Percentiles rank a stretch among this genome's conserved stretches.
These are phyloP conservation scores for Hippoglossus hippoglossus DNA, from an alignment of 2,797 vertebrate species.

Conservation along the genomic window DNA sequence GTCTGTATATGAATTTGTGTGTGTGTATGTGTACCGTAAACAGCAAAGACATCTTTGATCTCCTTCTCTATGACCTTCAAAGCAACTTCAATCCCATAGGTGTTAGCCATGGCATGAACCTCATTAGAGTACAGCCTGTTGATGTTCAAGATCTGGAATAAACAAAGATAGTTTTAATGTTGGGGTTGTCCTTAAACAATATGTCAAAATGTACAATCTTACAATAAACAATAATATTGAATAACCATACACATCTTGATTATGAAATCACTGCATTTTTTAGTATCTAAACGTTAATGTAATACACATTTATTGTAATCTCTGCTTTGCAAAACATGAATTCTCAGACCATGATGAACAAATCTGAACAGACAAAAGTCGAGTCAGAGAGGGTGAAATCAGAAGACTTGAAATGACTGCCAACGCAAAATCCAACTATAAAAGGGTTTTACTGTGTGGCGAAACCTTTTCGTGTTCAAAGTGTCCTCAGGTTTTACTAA, in stretches of 20 bases:
- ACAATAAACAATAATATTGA: not conserved
- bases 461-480: not conserved
- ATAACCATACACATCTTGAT: too few relatives aligned
- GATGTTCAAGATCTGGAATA: constrained; percentile 88
- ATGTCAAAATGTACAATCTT: not conserved
- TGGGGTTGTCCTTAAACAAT: not conserved
- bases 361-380: too few relatives aligned
- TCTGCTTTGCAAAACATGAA: too few relatives aligned
- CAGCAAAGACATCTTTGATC: constrained; percentile 97
- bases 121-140: constrained; percentile 94
- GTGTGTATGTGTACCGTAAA: constrained; percentile 87
- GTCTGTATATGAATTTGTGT: not conserved
- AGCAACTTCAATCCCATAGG: constrained; percentile 95
- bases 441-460: too few relatives aligned
- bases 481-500: not conserved
- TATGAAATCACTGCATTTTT: too few relatives aligned
- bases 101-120: constrained; percentile 93
- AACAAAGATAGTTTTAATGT: not conserved
- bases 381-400: too few relatives aligned
- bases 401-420: too few relatives aligned
- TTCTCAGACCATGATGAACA: too few relatives aligned
- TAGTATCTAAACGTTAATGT: too few relatives aligned
- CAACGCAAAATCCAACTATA: too few relatives aligned
- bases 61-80: constrained; percentile 95
- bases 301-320: too few relatives aligned